These are phyloP conservation scores for Eristalinus aeneus DNA, from an alignment of 2,888 invertebrate species.

Conservation along the genomic window DNA sequence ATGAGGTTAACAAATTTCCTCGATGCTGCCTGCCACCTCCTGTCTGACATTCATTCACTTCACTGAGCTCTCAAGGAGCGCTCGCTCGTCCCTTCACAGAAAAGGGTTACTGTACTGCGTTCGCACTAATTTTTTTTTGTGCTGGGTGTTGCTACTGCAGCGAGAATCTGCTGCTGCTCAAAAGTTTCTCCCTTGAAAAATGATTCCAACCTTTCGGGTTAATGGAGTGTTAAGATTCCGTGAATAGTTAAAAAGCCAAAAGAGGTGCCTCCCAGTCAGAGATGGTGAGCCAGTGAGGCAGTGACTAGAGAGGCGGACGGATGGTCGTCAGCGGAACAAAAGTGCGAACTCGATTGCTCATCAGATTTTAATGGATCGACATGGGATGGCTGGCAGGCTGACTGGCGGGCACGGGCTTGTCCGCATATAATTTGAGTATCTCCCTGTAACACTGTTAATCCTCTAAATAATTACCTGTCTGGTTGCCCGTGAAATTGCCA, in stretches of 20 bases:
- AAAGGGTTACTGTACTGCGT: slow-evolving; percentile 52
- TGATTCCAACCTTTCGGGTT: slow-evolving; percentile 66
- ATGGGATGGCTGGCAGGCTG: neutral
- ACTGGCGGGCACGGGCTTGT: neutral
- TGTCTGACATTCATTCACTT: slow-evolving; percentile 55
- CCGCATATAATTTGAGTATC: slow-evolving; percentile 52
- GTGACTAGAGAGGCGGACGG: neutral
- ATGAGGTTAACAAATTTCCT: slow-evolving; percentile 68
- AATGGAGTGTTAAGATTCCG: slow-evolving; percentile 67
- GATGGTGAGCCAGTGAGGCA: slow-evolving; percentile 20
- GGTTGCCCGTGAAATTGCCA: slow-evolving; percentile 39
- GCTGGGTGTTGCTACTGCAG: neutral
- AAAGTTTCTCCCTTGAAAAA: slow-evolving; percentile 50
- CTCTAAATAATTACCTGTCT: slow-evolving; percentile 64
- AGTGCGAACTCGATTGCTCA: slow-evolving; percentile 21
- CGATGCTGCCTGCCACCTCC: slow-evolving; percentile 39
- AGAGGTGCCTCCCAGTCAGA: neutral
- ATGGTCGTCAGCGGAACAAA: slow-evolving; percentile 29
- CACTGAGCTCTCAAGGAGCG: slow-evolving; percentile 47
- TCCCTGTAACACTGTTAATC: slow-evolving; percentile 57
- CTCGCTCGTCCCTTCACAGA: slow-evolving; percentile 23
- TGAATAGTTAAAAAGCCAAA: slow-evolving; percentile 60
- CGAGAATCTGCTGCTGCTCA: slow-evolving; percentile 46
- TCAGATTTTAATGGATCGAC: slow-evolving; percentile 27
- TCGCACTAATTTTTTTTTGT: slow-evolving; percentile 17